Base-by-base conservation (phyloP, 2,888 invertebrate genomes). In the Aricia artaxerxes region DNA sequence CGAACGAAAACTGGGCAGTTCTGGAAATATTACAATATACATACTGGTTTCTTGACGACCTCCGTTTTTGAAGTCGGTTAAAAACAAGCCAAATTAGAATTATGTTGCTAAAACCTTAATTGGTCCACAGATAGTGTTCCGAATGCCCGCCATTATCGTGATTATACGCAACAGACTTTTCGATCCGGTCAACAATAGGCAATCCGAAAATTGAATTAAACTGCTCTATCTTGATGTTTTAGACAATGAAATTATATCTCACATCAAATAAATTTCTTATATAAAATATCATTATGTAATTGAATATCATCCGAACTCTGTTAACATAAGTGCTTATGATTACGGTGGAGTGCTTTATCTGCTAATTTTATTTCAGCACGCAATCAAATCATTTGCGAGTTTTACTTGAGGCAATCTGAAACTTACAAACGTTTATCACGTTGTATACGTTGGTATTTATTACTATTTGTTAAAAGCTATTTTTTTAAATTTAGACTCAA, bases 381-480 rank as follows among this genome's bases (percentile, higher is more conserved):
- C 76, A 53, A 76, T 16, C 76, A 24, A 31, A 35, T 57, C 76
- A 31, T 76, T 76, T 76, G 76, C 57, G 49, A 57, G 76, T 76
- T 57, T 75, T 57, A 53, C 53, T 44, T 53, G 3, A 31, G 78
- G 79, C 79, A 77, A 77, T 77, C 77, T 78, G 49, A 79, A 78
- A 79, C 44, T 73, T 73, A 4, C 69, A 38, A 69, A 69, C 11
- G 31, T 31, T 31, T 64, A 64, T 31, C 64, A 38, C 11, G 31
- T 31, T 3, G 31, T 35, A 35, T 38, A 13, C 13, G 13, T 35
- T 35, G 13, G 35, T 35, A 69, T 69, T 38, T 16, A 16, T 9
- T 16, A 13, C 5, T 35, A 35, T 69, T 61, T 9, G 24, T 24
- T 24, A 24, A 24, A 24, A 24, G 24, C 24, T 24, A 24, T 24